Conservation (phyloP, 1,140 invertebrate genomes). For the Platorchestia sp. region DNA sequence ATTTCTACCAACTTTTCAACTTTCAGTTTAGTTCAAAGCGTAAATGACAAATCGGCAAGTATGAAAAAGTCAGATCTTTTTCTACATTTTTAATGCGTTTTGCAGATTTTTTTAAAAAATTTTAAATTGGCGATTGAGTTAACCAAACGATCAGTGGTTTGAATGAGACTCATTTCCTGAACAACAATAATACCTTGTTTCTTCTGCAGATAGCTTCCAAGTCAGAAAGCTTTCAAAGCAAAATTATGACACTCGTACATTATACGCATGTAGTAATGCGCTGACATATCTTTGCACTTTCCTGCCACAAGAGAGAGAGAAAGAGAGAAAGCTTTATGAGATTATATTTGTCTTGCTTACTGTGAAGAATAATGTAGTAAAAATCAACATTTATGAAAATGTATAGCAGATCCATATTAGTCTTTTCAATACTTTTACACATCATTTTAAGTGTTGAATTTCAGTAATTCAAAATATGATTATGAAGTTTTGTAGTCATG, state of each 20-base stretch:
- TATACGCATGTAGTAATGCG: background rate
- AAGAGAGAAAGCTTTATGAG: too few relatives aligned
- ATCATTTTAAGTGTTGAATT: background rate
- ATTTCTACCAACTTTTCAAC: background rate
- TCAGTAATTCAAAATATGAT: background rate
- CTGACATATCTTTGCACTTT: too few relatives aligned
- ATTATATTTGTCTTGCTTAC: background rate
- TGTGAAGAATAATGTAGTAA: background rate
- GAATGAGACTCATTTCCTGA: background rate
- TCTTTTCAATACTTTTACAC: background rate
- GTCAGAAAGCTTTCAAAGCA: background rate
- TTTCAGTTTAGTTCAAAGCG: background rate
- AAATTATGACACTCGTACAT: background rate
- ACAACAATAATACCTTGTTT: background rate
- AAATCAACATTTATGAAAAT: background rate
- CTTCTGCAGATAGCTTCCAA: background rate
- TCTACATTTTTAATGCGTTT: background rate
- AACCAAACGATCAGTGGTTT: background rate
- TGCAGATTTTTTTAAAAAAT: background rate
- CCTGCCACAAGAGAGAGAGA: too few relatives aligned
- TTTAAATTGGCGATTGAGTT: background rate
- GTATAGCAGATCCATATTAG: background rate
- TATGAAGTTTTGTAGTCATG: background rate
- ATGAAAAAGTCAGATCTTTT: background rate
- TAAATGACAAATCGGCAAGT: background rate